A percentile compares a stretch with the other conserved stretches of the same genome.
Conservation (phyloP, 2,888 invertebrate genomes). For the Synanthedon formicaeformis region DNA sequence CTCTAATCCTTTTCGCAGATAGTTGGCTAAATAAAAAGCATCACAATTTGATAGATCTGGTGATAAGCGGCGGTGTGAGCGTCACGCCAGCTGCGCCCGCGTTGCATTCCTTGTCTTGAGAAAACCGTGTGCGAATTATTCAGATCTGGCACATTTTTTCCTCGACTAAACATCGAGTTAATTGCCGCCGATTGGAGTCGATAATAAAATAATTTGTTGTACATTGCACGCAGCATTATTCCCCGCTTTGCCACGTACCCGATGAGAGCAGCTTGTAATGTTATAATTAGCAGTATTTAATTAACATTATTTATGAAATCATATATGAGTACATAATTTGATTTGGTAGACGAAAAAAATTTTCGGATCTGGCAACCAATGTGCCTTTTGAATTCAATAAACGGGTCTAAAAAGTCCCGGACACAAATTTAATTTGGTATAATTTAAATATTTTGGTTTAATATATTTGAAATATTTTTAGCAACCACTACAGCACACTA, state of each 20-base stretch:
- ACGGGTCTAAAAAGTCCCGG: no score
- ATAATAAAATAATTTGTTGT: conserved; percentile 40
- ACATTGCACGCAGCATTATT: conserved; percentile 10
- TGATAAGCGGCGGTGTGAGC: conserved; percentile 23
- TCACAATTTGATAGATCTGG: conserved; percentile 35
- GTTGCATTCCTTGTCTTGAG: conserved; percentile 30
- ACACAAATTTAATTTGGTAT: no score
- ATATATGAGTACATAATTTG: no score
- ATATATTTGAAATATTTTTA: no score
- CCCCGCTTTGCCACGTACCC: neutral
- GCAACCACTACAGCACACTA: no score
- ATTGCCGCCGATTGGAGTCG: conserved; percentile 36
- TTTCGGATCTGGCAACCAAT: no score
- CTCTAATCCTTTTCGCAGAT: conserved; percentile 34
- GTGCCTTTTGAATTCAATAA: no score
- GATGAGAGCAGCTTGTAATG: neutral
- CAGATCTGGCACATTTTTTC: conserved; percentile 32
- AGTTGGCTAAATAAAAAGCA: conserved; percentile 32
- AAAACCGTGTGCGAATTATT: conserved; percentile 40
- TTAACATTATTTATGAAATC: neutral
- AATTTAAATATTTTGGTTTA: no score
- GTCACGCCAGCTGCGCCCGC: conserved; percentile 33
- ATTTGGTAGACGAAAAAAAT: no score
- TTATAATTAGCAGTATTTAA: neutral
- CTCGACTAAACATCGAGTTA: conserved; percentile 31